Evolutionary conservation across 2,888 invertebrate species (phyloP).

Genomic region (Orthonevra nobilis): DNA sequence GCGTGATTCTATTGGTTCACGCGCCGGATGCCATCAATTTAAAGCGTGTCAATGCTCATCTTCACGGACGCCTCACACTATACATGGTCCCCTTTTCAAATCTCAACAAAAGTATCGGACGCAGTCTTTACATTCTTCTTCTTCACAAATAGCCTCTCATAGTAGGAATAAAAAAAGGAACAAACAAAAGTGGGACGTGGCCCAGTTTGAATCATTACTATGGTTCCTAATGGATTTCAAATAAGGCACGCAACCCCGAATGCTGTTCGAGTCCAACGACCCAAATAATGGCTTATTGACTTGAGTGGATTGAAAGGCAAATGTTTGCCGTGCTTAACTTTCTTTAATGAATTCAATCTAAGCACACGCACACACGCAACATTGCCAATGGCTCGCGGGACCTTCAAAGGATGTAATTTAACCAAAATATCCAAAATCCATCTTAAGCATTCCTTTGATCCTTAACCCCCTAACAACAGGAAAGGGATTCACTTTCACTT

Average conservation of each 20-base stretch:
- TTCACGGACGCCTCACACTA: constrained; percentile 28
- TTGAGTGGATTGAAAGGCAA: not conserved
- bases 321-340: not conserved
- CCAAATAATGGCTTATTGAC: too few relatives aligned
- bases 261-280: too few relatives aligned
- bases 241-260: constrained; percentile 5
- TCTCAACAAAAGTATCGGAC: not conserved
- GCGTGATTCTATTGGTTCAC: constrained; percentile 20
- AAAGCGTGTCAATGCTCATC: constrained; percentile 33
- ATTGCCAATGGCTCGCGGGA: not conserved
- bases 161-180: too few relatives aligned
- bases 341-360: not conserved
- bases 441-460: constrained; percentile 34
- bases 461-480: not conserved
- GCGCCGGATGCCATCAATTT: constrained; percentile 24
- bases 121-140: not conserved
- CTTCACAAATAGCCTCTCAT: too few relatives aligned
- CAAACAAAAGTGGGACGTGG: constrained; percentile 27
- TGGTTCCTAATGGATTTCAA: constrained; percentile 20
- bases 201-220: constrained; percentile 38
- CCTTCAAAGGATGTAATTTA: constrained; percentile 18
- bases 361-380: not conserved
- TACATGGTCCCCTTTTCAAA: not conserved
- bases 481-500: constrained; percentile 2
- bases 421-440: constrained; percentile 28